Base-by-base conservation (phyloP, 2,113 vertebrate genomes). In the Gopherus flavomarginatus region DNA sequence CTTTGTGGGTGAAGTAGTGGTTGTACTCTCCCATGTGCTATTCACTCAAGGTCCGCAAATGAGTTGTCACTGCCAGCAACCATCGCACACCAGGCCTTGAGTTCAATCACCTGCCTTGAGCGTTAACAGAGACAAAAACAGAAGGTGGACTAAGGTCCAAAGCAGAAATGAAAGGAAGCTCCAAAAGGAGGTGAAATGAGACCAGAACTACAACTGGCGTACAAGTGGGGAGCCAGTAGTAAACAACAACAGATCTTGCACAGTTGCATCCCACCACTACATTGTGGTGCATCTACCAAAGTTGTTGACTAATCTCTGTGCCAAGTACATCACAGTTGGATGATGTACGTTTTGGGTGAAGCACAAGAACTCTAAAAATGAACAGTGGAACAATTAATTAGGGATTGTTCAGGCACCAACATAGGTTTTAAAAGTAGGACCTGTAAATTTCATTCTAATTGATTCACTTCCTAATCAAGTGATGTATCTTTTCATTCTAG, bases 401-500 rank as follows among this genome's bases (percentile, higher is more conserved):
- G 38, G 44, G 53, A 13, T 53, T 78, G 56, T 6, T 4, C 5
- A 0, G 47, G n/a, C 69, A 26, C 44, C 53, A 50, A 11, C 14
- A 31, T 42, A 16, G 69, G 80, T 86, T 90, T 88, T 53, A 26
- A 57, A 86, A 69, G 13, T 1, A 5, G 31, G 31, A 85, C 27
- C 29, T 87, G 11, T 56, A 80, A 52, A 21, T 27, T n/a, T 42
- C 35, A 89, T 80, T 92, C 87, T 81, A 89, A 75, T 7, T 35
- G 5, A 77, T 77, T 1, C 2, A 53, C 19, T n/a, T 72, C 79
- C 38, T 92, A 11, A 2, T 52, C 50, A 82, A 27, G 29, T 54
- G 35, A 3, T 57, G 0, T n/a, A 91, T 83, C 86, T 85, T 54
- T 81, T 81, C 8, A 62, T 95, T 81, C 57, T 62, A 99, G 99